Evolutionary conservation across 2,113 vertebrate species (phyloP).

Genomic region (Saguinus midas): DNA sequence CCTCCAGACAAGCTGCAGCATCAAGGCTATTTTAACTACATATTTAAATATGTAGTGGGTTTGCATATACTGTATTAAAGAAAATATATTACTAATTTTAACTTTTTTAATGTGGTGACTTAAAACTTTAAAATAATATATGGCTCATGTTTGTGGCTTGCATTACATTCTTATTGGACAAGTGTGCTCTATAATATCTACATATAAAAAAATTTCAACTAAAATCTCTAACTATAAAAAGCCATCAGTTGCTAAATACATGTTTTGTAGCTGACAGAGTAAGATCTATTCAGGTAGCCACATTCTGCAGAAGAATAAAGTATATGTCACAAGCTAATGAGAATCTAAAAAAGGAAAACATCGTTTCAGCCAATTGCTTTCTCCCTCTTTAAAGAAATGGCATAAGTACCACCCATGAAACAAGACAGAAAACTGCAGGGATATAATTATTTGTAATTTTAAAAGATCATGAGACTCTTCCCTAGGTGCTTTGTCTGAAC

Average conservation of each 20-base stretch:
- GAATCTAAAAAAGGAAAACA: slow-evolving; percentile 1
- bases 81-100: background rate
- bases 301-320: background rate
- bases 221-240: background rate
- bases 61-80: background rate
- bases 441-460: slow-evolving; percentile 33
- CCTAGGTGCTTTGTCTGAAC: slow-evolving; percentile 11
- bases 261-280: background rate
- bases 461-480: background rate
- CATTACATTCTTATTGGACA: background rate
- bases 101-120: background rate
- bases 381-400: background rate
- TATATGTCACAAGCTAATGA: background rate
- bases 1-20: background rate
- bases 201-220: background rate
- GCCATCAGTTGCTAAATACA: background rate
- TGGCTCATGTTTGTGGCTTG: background rate
- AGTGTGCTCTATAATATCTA: background rate
- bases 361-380: background rate
- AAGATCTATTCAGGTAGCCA: background rate
- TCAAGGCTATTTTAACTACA: background rate
- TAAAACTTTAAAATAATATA: background rate
- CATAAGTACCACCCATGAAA: background rate
- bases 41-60: background rate
- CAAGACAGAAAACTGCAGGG: background rate